Evolutionary conservation across 2,888 invertebrate genomes (phyloP), one percentile per base, ranked within the genome.

Genomic region (Drosophila ustulata): DNA sequence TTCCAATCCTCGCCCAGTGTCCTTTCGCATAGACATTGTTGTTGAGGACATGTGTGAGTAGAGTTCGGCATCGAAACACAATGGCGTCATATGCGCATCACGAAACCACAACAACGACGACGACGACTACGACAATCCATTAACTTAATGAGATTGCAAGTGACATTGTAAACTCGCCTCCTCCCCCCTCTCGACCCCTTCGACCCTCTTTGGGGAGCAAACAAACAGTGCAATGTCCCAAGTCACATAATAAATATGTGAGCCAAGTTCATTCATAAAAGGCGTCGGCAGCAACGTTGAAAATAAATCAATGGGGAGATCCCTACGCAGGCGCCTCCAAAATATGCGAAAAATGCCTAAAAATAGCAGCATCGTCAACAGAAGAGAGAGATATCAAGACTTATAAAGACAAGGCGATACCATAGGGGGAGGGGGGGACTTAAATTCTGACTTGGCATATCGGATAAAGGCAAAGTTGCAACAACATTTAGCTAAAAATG

Each of bases 191-290:
- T 28, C 9, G 37, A 11, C 8, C 39, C 52, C 25, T 43, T 9
- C 4, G 13, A 34, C 32, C 18, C 8, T 32, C 25, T 25, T 18
- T 30, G 25, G 37, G 32, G 47, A 52, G 25, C 4, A n/a, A 41
- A 30, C 4, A n/a, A 41, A 45, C 57, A 67, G 64, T 72, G 81
- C 79, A 86, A 43, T 67, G 62, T 66, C 65, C 58, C 34, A 59
- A 66, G 53, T 61, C 66, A 53, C 58, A 72, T 66, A 71, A 66
- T 75, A 71, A 66, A 64, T 70, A 66, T 64, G 65, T 64, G 75
- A 57, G 75, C 51, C 84, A 78, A 87, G 84, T 84, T 84, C 83
- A 84, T 84, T 84, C 83, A 84, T 84, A 84, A 84, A 87, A 83
- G 82, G 66, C 80, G 64, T 57, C 74, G 58, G 55, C 67, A 68